Evolutionary conservation across 2,113 vertebrate species (phyloP), one percentile per base, ranked within the genome.

Genomic region (Clarias gariepinus): DNA sequence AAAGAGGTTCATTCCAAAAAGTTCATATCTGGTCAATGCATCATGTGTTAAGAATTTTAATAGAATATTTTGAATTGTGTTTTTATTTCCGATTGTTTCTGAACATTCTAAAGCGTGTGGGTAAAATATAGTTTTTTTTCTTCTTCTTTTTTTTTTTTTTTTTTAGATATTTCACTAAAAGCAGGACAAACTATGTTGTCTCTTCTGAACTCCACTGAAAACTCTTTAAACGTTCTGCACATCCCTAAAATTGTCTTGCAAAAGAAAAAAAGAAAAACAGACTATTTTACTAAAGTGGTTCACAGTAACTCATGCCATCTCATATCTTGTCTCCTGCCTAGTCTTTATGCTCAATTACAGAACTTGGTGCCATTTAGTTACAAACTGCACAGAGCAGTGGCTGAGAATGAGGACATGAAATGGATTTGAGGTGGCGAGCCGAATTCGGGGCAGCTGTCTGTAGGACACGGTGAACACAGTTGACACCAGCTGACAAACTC

Each of bases 271-370:
- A 7, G 0, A 41, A 15, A 41, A 25, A 13, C 41, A 25, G 30
- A 8, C 28, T 92, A 94, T 93, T 93, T 91, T 93, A 89, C 71
- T 68, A 80, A 92, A 94, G n/a, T 3, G 78, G 74, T 91, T 94
- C 71, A 91, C 73, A 21, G 66, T 93, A 82, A 93, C 92, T 78
- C 71, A 91, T 7, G 90, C 76, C 33, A 88, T 92, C 6, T 91
- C 89, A 64, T 83, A 87, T 57, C n/a, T 78, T 15, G 57, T 69
- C 86, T 93, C 87, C 77, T 91, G 91, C 86, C 89, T 89, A n/a
- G 41, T 86, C 82, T 92, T 92, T 93, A 93, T 93, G 81, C 76
- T 88, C 61, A 30, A 74, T 81, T 85, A 73, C 36, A 47, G 58
- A 41, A 61, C 41, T 76, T 28, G 68, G 58, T 81, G 68, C 55